These are phyloP conservation scores for Halcyon leucocephala DNA, from an alignment of 2,797 vertebrate genomes.

Conservation along the genomic window DNA sequence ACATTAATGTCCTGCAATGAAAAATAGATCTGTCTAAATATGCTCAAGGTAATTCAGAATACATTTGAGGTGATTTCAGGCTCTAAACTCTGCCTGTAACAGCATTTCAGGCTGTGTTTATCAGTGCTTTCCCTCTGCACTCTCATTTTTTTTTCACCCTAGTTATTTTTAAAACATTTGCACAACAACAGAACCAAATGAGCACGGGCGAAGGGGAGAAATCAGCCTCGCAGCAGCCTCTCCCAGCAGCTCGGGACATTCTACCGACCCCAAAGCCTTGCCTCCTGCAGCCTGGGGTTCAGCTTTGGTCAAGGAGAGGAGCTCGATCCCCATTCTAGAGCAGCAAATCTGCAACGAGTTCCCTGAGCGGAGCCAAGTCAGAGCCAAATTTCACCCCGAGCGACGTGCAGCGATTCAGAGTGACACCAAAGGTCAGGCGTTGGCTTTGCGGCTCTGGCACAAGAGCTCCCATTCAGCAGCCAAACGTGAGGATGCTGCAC, in stretches of 20 bases:
- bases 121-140: constrained; percentile 40
- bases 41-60: constrained; percentile 74
- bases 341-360: fast-evolving
- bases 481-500: not conserved
- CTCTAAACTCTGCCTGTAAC: constrained; percentile 52
- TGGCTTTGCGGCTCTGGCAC: too few species aligned
- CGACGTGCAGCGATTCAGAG: fast-evolving
- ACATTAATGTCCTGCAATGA: constrained; percentile 76
- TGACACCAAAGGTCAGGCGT: not conserved
- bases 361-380: not conserved
- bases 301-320: not conserved
- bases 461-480: not conserved
- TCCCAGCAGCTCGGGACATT: not conserved
- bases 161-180: constrained; percentile 58
- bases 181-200: constrained; percentile 40
- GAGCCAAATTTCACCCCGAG: not conserved
- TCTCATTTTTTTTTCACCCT: constrained; percentile 12
- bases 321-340: fast-evolving
- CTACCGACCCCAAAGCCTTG: not conserved
- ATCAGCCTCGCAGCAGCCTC: constrained; percentile 7
- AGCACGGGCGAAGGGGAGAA: not conserved
- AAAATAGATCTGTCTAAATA: constrained; percentile 74
- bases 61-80: constrained; percentile 66
- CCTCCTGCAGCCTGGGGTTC: not conserved
- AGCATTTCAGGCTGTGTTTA: constrained; percentile 46